A percentile compares a stretch with the other conserved stretches of the same genome.
phyloP scores from a whole-genome alignment of 2,888 invertebrate species.

The Trachelus tabidus region DNA sequence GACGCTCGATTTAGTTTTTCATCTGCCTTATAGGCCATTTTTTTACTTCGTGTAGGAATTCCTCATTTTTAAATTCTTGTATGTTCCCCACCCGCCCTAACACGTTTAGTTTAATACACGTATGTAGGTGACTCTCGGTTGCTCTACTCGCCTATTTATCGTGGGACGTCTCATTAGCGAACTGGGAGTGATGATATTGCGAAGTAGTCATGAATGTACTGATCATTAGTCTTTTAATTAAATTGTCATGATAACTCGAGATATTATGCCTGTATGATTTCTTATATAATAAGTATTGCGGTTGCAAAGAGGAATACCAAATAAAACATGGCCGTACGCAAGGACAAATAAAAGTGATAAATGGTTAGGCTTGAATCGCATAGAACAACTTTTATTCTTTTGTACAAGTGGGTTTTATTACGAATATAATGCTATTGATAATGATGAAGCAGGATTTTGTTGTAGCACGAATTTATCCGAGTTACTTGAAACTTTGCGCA shows the following conservation, averaged over 20 bases:
- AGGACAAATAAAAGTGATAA: background rate
- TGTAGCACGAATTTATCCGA: background rate
- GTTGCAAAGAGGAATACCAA: background rate
- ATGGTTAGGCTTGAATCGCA: background rate
- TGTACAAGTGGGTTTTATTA: background rate
- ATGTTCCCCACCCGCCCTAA: background rate
- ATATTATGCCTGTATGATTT: background rate
- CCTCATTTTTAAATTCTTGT: background rate
- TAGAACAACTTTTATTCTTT: background rate
- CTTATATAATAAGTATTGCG: background rate
- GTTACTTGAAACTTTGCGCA: background rate
- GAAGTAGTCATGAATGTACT: background rate
- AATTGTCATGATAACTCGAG: background rate
- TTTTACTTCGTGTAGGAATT: background rate
- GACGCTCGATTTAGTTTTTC: background rate
- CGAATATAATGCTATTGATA: background rate
- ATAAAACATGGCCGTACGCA: background rate
- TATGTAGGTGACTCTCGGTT: background rate
- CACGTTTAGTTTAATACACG: background rate
- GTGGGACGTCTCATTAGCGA: background rate
- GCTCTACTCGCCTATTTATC: background rate
- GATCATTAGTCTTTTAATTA: background rate
- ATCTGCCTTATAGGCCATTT: background rate
- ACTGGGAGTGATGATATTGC: background rate
- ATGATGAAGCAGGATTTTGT: background rate